These are phyloP conservation scores for Hiodon alosoides DNA, from an alignment of 2,113 vertebrate genomes.

Conservation along the genomic window DNA sequence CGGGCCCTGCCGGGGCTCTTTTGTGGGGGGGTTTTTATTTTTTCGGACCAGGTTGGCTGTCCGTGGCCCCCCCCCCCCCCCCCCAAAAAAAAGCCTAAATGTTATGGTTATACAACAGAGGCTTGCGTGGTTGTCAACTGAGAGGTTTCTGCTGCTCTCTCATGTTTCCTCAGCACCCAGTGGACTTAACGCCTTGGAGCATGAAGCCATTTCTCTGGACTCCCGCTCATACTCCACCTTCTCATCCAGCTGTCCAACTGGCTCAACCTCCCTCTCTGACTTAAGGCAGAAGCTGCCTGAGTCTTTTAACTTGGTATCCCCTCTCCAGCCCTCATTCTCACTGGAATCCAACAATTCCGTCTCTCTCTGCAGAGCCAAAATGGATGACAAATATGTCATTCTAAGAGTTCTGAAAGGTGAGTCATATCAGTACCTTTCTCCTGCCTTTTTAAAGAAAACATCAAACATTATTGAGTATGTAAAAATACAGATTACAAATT, in stretches of 20 bases:
- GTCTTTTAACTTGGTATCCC: constrained; percentile 60
- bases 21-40: too few species aligned
- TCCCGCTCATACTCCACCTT: background rate
- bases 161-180: constrained; percentile 50
- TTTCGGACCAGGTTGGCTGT: too few species aligned
- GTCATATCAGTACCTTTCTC: background rate
- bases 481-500: too few species aligned
- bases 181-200: constrained; percentile 62
- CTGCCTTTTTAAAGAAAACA: background rate
- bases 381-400: constrained; percentile 66
- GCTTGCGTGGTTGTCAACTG: background rate
- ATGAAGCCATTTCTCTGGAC: constrained; percentile 58
- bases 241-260: background rate
- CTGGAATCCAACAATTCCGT: constrained; percentile 45
- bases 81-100: background rate
- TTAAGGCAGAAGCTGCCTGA: constrained; percentile 60
- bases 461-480: too few species aligned
- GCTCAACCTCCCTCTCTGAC: constrained; percentile 6
- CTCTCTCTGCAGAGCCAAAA: constrained; percentile 61
- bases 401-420: constrained; percentile 66
- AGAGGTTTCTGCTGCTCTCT: background rate
- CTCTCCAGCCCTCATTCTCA: constrained; percentile 51
- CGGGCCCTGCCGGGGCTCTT: too few species aligned
- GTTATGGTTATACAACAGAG: background rate
- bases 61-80: constrained; percentile 44